Evolutionary conservation across 1,140 invertebrate species (phyloP), one percentile per base, ranked within the genome.

Genomic region (Drosophila quadrilineata): DNA sequence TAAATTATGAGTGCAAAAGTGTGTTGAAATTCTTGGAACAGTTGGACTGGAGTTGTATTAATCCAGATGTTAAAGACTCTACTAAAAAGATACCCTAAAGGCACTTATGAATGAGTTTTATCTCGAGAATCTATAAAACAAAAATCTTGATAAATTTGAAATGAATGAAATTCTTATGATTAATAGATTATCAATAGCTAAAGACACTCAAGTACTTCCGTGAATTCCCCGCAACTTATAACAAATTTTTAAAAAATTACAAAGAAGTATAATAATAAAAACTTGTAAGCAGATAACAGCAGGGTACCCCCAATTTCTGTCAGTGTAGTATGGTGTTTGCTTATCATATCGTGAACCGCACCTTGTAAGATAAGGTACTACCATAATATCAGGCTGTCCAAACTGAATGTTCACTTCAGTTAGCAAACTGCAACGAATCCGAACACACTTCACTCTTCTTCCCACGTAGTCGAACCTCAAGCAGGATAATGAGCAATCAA

Each of bases 281-380:
- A n/a, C n/a, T n/a, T n/a, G n/a, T n/a, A n/a, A n/a, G n/a, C n/a
- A n/a, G n/a, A n/a, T n/a, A n/a, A n/a, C n/a, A n/a, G n/a, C n/a
- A n/a, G n/a, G n/a, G n/a, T n/a, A 6, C 10, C n/a, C 43, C 43
- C 33, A n/a, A 10, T 31, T 48, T 49, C 9, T 64, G 10, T n/a
- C 31, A 29, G 40, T 56, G 31, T 22, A 36, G 3, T 2, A 16
- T 40, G 17, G 5, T 4, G 2, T 10, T 29, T 1, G 3, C 14
- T 58, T 65, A 65, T 65, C 62, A 59, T 16, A 10, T 17, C 6
- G 8, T n/a, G n/a, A n/a, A n/a, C 54, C 38, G 9, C 46, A 41
- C 56, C 56, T 29, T 22, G 14, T 6, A 4, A 29, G 63, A 66
- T 66, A 66, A 60, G 1, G 22, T 9, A n/a, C 9, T 26, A 26